A percentile compares a stretch with the other conserved stretches of the same genome.
Conservation (phyloP, 2,113 vertebrate species). For the Oreochromis spilurus region DNA sequence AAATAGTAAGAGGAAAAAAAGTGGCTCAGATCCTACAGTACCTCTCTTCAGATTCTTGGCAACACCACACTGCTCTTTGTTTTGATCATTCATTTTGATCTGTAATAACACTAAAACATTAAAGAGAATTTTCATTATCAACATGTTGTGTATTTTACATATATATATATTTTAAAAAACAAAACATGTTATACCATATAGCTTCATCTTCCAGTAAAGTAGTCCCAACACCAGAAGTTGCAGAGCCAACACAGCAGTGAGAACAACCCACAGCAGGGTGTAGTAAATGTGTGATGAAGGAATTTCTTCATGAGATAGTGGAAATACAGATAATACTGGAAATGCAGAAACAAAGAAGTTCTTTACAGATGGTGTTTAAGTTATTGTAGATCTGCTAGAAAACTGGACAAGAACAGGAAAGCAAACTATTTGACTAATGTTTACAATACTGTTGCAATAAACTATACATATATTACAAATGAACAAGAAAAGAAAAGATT, state of each 20-base stretch:
- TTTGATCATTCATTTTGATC: neutral
- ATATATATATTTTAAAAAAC: accelerated
- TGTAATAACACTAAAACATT: neutral
- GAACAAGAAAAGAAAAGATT: accelerated
- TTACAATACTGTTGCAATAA: accelerated
- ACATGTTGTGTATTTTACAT: neutral
- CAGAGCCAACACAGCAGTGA: accelerated
- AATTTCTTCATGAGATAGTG: neutral
- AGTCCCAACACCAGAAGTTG: neutral
- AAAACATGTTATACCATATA: neutral
- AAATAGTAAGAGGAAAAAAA: neutral
- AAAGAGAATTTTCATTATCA: no score
- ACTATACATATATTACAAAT: neutral
- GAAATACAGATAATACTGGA: accelerated
- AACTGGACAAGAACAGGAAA: neutral
- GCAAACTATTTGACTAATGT: neutral
- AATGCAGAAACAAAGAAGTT: accelerated
- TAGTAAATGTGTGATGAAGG: accelerated
- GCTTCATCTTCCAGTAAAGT: neutral
- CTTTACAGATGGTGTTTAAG: accelerated
- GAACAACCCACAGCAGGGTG: neutral
- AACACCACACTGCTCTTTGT: accelerated
- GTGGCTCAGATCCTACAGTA: accelerated
- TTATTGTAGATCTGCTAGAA: accelerated
- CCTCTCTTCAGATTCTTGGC: neutral